Base-by-base conservation (phyloP, 2,113 vertebrate genomes). In the Gnathonemus longibarbis region DNA sequence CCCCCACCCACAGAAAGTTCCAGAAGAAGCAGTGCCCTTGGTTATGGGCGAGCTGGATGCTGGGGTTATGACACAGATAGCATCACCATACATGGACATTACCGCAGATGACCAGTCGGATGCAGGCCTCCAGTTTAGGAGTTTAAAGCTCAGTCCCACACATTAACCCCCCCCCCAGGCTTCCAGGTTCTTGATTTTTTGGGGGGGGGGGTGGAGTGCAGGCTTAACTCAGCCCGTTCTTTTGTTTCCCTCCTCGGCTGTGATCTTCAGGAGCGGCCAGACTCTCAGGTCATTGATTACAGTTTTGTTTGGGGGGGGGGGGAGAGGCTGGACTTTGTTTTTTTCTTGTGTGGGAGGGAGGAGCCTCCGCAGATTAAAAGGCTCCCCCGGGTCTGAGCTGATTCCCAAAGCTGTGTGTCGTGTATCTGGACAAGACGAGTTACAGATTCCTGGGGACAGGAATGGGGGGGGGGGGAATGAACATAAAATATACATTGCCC, bases 401-500 rank as follows among this genome's bases (percentile, higher is more conserved):
- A 66, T 24, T 88, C 90, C 88, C 58, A 89, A 90, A 87, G 85
- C 48, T 2, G 70, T 83, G 66, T 88, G 89, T 27, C 45, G 77
- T 89, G n/a, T 80, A 56, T 58, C 53, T 7, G 27, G 70, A 58
- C 35, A 84, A 83, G 88, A 87, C 62, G 70, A 74, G 89, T 87
- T 88, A 87, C 58, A 24, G 89, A 89, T 90, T 90, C 89, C 88
- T 9, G 19, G 62, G 88, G 83, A 66, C 42, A 84, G 87, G 83
- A 35, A 74, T 74, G 89, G 17, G n/a, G 84, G 84, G 52, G 84
- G 52, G 24, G 58, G 84, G 84, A 39, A 39, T 24, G 9, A 88
- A 91, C 92, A 53, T 92, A 91, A 92, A 94, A 92, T 91, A 91
- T 90, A 89, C 88, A 83, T 50, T 90, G 85, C 91, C 90, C 88